Percentiles rank a stretch among this genome's conserved stretches.
These are phyloP conservation scores for Neocloeon triangulifer DNA, from an alignment of 1,140 invertebrate genomes.

Conservation along the genomic window DNA sequence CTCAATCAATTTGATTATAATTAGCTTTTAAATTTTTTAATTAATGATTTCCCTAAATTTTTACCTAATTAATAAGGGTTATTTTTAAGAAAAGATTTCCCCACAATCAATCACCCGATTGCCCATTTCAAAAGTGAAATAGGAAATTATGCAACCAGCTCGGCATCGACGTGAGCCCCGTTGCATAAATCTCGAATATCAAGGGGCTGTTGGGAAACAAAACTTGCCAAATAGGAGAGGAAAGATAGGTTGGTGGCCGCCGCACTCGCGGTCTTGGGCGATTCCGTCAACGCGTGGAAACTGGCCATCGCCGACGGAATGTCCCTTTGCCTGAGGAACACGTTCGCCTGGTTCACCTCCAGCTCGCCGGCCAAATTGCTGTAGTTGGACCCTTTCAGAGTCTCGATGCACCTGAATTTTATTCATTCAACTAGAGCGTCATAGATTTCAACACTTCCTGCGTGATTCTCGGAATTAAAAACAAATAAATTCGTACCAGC, in stretches of 20 bases:
- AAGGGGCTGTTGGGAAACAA: background rate
- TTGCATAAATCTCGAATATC: background rate
- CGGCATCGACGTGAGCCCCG: no score
- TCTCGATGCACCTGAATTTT: slow-evolving; percentile 42
- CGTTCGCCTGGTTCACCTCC: slow-evolving; percentile 84
- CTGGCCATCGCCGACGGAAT: slow-evolving; percentile 64
- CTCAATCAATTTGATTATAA: background rate
- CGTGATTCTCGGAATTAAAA: no score
- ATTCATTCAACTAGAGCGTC: no score
- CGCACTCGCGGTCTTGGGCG: slow-evolving; percentile 46
- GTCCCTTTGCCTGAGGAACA: slow-evolving; percentile 68
- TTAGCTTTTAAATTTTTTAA: no score
- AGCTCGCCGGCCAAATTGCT: slow-evolving; percentile 61
- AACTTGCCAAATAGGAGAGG: slow-evolving; percentile 58
- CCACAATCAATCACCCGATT: no score
- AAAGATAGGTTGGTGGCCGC: slow-evolving; percentile 84
- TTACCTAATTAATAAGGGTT: no score
- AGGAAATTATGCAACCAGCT: no score
- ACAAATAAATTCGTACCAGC: no score
- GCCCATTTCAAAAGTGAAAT: no score
- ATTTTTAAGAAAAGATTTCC: no score
- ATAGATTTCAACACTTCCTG: no score
- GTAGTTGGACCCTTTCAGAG: slow-evolving; percentile 57
- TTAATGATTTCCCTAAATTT: no score
- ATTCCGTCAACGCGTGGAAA: slow-evolving; percentile 72